phyloP scores from a whole-genome alignment of 2,797 vertebrate species.

The Sebastolobus alascanus region DNA sequence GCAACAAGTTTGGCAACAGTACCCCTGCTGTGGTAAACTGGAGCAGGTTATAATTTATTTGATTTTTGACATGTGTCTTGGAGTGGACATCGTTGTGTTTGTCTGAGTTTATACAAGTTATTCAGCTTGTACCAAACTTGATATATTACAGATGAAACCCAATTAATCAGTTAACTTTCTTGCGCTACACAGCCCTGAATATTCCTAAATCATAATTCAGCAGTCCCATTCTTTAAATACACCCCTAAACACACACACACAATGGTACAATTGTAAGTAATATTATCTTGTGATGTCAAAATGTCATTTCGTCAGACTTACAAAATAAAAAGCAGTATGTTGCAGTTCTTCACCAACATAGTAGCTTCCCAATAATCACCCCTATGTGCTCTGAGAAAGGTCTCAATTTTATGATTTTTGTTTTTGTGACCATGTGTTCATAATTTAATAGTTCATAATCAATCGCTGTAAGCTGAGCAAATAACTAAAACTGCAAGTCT shows the following conservation, averaged over 20 bases:
- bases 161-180: neutral
- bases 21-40: constrained; percentile 26
- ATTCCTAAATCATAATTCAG: neutral
- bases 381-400: neutral
- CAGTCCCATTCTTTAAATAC: neutral
- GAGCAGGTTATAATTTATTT: constrained; percentile 23
- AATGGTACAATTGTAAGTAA: neutral
- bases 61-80: constrained; percentile 1
- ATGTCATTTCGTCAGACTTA: neutral
- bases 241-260: neutral
- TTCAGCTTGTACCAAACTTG: neutral
- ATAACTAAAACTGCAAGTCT: constrained; percentile 8
- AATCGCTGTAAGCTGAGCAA: neutral
- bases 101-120: constrained; percentile 4
- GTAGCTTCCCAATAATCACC: neutral
- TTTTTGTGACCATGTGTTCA: neutral
- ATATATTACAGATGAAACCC: neutral
- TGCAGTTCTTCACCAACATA: neutral
- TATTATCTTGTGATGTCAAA: neutral
- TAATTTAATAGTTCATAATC: neutral
- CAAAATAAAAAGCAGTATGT: neutral
- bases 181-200: neutral
- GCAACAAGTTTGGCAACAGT: constrained; percentile 63
- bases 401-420: neutral
- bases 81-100: neutral